Evolutionary conservation across 2,888 invertebrate species (phyloP), one percentile per base, ranked within the genome.

Genomic region (Oxytorus armatus): DNA sequence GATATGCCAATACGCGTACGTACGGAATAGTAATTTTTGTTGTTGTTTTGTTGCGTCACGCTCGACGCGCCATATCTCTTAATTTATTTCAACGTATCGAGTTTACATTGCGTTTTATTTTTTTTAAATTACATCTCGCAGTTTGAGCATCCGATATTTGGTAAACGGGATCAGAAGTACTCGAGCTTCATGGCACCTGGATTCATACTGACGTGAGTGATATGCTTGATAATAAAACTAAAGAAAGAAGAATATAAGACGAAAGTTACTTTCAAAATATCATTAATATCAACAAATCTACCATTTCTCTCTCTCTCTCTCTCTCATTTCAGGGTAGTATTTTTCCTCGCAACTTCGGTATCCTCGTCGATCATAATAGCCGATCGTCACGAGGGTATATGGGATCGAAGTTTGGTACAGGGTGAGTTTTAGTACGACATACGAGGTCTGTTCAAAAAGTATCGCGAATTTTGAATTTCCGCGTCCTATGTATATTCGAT

Each of bases 351-450:
- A 0, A 95, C 97, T 0, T 94, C 97, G 47, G 94, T 97, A 89
- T 97, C 97, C 0, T 96, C 97, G 0, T 94, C 96, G 0, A 95
- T 96, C 21, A 95, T 97, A 89, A 96, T 97, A 81, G 93, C 95
- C 0, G 97, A 97, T 90, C 94, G 96, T 39, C 93, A 95, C 85
- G 97, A 97, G 90, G 97, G 98, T 3, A 95, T 98, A 81, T 96
- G 98, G 95, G 97, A 98, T 90, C 93, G 98, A 78, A 96, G 96
- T 74, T 93, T 97, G 0, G 96, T 97, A 4, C 96, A 98, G 82
- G 97, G 93, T 92, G 55, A 74, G 74, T 55, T 36, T 49, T 36
- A 7, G 11, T 36, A 7, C 3, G 1, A 49, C 55, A 7, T 3
- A n/a, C n/a, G n/a, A n/a, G n/a, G n/a, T n/a, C n/a, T n/a, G n/a